Conservation (phyloP, 2,888 invertebrate species). For the Apeira syringaria region DNA sequence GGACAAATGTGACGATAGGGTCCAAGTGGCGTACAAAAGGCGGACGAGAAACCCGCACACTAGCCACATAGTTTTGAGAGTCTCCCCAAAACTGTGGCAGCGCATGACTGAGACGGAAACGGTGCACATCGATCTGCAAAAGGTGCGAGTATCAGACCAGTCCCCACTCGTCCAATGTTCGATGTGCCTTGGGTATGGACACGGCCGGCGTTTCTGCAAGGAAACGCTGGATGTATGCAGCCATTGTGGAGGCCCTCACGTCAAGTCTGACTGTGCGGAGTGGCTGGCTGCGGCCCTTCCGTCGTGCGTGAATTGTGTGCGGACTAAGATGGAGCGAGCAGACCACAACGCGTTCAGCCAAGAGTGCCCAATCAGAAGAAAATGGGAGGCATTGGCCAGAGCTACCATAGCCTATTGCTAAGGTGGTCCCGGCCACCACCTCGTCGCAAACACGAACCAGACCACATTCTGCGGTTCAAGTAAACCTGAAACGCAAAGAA, state of each 20-base stretch:
- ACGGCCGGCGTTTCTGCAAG: slow-evolving; percentile 6
- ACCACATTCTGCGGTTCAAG: neutral
- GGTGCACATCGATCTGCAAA: slow-evolving; percentile 26
- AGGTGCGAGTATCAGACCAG: slow-evolving; percentile 20
- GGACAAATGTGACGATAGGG: neutral
- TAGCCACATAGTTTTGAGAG: slow-evolving; percentile 4
- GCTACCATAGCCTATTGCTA: no score
- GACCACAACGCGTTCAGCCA: no score
- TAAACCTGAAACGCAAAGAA: neutral
- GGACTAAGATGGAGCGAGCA: no score
- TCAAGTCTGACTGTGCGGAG: no score
- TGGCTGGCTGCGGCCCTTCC: no score
- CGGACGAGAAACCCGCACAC: slow-evolving; percentile 1
- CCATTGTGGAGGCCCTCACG: slow-evolving; percentile 19
- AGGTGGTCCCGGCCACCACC: no score
- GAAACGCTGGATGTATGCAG: slow-evolving; percentile 3
- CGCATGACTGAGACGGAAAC: slow-evolving; percentile 4
- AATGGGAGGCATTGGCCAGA: no score
- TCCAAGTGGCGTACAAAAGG: neutral
- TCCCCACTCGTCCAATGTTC: slow-evolving; percentile 24
- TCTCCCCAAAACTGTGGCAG: slow-evolving; percentile 19
- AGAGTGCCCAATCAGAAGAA: no score
- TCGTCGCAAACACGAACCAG: no score
- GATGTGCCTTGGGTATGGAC: slow-evolving; percentile 6
- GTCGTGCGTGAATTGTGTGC: no score